Percentiles rank a stretch among this genome's conserved stretches.
Conservation (phyloP, 2,888 invertebrate genomes). For the Phortica magna region DNA sequence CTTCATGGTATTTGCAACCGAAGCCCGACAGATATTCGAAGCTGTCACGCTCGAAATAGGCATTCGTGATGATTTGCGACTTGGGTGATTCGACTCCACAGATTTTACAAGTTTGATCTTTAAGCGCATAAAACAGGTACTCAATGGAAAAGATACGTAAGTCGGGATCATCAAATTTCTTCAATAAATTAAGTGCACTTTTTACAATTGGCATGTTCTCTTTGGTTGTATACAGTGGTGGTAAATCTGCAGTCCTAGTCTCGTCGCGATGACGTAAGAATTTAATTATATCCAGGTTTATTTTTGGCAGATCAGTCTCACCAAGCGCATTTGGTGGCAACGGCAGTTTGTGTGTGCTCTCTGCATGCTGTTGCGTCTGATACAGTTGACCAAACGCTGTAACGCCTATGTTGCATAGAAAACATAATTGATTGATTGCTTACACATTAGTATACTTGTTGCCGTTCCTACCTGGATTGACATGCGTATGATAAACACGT, state of each 20-base stretch:
- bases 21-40: slow-evolving; percentile 22
- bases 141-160: slow-evolving; percentile 45
- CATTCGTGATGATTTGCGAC: slow-evolving; percentile 13
- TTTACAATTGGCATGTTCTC: slow-evolving; percentile 17
- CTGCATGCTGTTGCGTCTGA: slow-evolving; percentile 27
- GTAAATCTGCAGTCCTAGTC: neutral
- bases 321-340: slow-evolving; percentile 43
- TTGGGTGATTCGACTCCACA: slow-evolving; percentile 27
- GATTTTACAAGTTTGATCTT: slow-evolving; percentile 36
- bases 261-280: slow-evolving; percentile 5
- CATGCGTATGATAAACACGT: slow-evolving; percentile 36
- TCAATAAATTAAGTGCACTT: slow-evolving; percentile 36
- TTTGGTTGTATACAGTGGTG: slow-evolving; percentile 44
- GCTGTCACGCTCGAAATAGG: slow-evolving; percentile 32
- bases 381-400: slow-evolving; percentile 17
- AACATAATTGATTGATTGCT: neutral
- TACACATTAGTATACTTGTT: neutral
- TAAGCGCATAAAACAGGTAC: slow-evolving; percentile 42
- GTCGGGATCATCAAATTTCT: slow-evolving; percentile 1
- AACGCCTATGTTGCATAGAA: slow-evolving; percentile 17
- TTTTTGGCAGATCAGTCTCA: slow-evolving; percentile 28
- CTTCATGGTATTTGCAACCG: slow-evolving; percentile 40
- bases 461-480: slow-evolving; percentile 45
- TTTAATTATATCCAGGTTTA: slow-evolving; percentile 33
- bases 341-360: slow-evolving; percentile 40